Evolutionary conservation across 2,888 invertebrate genomes (phyloP).

Genomic region (Heliconius ethilla): DNA sequence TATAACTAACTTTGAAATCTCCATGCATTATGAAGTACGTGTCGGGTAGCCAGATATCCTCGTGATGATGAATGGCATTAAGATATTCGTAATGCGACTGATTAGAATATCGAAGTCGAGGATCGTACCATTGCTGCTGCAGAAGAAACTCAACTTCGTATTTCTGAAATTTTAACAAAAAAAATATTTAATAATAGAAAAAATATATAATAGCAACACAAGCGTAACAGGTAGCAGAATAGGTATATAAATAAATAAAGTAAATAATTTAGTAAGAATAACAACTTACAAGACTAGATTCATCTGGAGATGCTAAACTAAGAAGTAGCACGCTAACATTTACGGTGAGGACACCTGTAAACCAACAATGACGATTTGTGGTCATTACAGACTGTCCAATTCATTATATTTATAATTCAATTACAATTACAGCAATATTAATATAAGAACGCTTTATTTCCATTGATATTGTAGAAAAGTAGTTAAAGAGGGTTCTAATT

Average conservation of each 20-base stretch:
- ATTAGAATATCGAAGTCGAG: conserved; percentile 93
- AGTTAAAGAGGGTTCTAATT: not conserved
- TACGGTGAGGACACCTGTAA: conserved; percentile 94
- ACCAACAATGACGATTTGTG: conserved; percentile 42
- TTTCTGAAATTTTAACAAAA: conserved; percentile 85
- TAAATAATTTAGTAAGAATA: conserved; percentile 36
- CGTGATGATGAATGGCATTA: conserved; percentile 96
- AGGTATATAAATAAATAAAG: conserved; percentile 23
- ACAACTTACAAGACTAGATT: conserved; percentile 95
- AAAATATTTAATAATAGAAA: not conserved
- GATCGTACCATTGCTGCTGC: conserved; percentile 97
- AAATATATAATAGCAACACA: not conserved
- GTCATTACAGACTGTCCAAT: conserved; percentile 31
- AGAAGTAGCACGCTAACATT: conserved; percentile 96
- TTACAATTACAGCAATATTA: not conserved
- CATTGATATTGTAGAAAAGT: not conserved
- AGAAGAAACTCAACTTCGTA: conserved; percentile 97
- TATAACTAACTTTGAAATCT: conserved; percentile 87
- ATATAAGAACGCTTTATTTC: not conserved
- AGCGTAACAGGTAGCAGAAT: conserved; percentile 14
- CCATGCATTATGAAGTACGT: conserved; percentile 98
- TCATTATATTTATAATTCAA: not conserved
- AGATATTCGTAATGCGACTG: conserved; percentile 93
- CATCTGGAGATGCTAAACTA: conserved; percentile 97
- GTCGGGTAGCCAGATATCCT: conserved; percentile 96